A percentile compares a stretch with the other conserved stretches of the same genome.
phyloP scores from a whole-genome alignment of 2,113 vertebrate genomes.

The Sebastes fasciatus region DNA sequence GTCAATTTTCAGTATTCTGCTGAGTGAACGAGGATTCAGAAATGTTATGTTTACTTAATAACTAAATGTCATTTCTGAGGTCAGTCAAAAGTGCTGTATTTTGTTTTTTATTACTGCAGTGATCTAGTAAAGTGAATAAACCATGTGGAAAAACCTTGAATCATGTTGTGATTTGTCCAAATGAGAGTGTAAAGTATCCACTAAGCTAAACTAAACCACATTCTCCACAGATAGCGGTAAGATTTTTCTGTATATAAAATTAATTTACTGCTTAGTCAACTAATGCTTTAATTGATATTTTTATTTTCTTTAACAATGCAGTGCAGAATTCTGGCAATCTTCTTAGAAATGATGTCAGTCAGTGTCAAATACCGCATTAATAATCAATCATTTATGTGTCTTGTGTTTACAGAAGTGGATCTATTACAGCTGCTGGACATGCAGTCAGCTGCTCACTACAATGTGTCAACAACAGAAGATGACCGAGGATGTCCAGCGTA shows the following conservation, averaged over 20 bases:
- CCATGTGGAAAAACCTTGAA: no score
- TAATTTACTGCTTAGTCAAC: no score
- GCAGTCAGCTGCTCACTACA: slow-evolving; percentile 34
- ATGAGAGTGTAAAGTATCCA: no score
- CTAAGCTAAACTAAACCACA: no score
- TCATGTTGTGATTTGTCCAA: no score
- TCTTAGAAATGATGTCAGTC: background rate
- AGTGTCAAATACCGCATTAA: background rate
- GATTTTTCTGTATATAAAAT: no score
- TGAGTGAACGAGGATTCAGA: background rate
- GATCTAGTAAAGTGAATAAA: no score
- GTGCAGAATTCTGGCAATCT: no score
- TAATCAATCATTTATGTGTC: background rate
- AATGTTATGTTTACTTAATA: background rate
- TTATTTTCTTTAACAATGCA: background rate
- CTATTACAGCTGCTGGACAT: slow-evolving; percentile 40
- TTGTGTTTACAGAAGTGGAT: slow-evolving; percentile 45
- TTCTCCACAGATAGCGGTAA: no score
- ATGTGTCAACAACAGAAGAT: slow-evolving; percentile 38
- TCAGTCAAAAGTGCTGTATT: no score
- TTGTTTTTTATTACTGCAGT: no score
- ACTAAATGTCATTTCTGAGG: background rate
- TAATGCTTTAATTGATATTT: no score
- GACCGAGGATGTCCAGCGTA: slow-evolving; percentile 34
- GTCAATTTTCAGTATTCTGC: background rate